Evolutionary conservation across 2,888 invertebrate species (phyloP).

Genomic region (Macrosiphum euphorbiae): DNA sequence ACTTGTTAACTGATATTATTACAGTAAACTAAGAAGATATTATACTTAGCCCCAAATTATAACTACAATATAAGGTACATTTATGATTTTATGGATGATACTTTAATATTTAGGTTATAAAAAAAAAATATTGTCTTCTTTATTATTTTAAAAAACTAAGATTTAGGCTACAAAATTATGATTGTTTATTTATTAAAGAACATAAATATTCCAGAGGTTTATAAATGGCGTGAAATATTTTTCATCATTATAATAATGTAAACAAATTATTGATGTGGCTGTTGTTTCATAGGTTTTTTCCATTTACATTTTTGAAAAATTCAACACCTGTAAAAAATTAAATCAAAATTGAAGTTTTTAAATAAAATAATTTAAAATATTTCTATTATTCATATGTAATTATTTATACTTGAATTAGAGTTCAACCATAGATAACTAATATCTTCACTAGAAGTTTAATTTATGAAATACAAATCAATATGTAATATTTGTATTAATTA

Average conservation of each 20-base stretch:
- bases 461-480: not conserved
- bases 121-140: not conserved
- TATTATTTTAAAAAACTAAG: constrained; percentile 16
- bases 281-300: not conserved
- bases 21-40: too few species aligned
- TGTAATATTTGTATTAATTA: not conserved
- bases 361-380: not conserved
- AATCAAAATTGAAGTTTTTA: not conserved
- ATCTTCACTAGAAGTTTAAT: not conserved
- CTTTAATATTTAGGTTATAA: not conserved
- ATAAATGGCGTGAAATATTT: constrained; percentile 47
- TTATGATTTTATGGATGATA: not conserved
- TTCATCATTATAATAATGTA: not conserved
- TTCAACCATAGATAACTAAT: not conserved
- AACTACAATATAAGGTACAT: not conserved
- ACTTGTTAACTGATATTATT: not conserved
- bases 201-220: constrained; percentile 24
- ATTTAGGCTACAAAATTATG: constrained; percentile 46
- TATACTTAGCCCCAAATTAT: too few species aligned
- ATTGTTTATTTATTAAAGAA: constrained; percentile 5
- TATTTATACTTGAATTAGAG: not conserved
- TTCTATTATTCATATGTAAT: too few species aligned
- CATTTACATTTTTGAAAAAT: constrained; percentile 1
- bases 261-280: constrained; percentile 4
- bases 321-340: constrained; percentile 43